Conservation (phyloP, 2,888 invertebrate species). For the Drosophila longiperda region DNA sequence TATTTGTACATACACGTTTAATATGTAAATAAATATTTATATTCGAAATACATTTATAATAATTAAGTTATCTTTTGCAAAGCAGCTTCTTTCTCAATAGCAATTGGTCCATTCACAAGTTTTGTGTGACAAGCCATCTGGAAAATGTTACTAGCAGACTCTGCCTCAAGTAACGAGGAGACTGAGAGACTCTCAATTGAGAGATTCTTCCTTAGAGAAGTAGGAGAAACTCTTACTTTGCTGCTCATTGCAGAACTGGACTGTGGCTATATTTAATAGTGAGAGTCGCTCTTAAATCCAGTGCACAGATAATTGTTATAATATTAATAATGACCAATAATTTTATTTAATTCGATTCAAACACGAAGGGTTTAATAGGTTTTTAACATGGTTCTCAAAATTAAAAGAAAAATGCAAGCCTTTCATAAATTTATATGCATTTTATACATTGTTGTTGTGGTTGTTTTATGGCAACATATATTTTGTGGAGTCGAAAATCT, state of each 20-base stretch:
- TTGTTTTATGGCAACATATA: neutral
- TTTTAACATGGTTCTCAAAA: neutral
- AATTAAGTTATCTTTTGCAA: neutral
- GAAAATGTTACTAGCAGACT: neutral
- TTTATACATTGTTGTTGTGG: too few species aligned
- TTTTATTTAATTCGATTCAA: neutral
- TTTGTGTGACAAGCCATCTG: neutral
- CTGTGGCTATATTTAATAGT: neutral
- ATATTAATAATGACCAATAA: neutral
- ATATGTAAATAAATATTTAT: neutral
- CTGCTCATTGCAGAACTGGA: neutral
- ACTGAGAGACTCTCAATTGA: neutral
- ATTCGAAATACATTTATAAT: neutral
- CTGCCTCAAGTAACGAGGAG: neutral
- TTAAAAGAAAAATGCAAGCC: neutral
- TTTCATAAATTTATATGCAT: too few species aligned
- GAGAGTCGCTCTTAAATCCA: neutral
- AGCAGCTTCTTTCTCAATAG: neutral
- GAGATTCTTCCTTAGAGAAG: neutral
- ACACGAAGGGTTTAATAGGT: neutral
- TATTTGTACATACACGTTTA: neutral
- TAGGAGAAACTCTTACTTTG: neutral
- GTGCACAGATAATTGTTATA: neutral
- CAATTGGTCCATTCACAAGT: neutral
- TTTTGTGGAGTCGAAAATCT: neutral